Conservation (phyloP, 2,888 invertebrate species). For the Eristalinus sepulchralis region DNA sequence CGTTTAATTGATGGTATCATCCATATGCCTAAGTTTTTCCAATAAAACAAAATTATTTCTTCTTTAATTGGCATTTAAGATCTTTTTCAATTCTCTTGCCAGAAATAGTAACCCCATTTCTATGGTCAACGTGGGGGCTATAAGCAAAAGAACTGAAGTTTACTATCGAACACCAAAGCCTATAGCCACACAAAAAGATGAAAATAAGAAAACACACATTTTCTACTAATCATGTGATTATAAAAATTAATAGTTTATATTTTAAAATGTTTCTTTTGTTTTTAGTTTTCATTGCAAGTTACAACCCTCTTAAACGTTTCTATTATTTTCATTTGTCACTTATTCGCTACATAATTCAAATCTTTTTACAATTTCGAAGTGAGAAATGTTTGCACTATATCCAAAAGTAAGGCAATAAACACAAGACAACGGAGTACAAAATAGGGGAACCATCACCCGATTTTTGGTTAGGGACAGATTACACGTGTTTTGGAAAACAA, state of each 20-base stretch:
- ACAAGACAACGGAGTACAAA: background rate
- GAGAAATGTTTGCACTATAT: constrained; percentile 11
- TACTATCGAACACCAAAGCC: too few species aligned
- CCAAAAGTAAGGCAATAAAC: background rate
- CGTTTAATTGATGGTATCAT: too few species aligned
- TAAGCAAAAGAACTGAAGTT: too few species aligned
- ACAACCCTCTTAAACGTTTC: constrained; percentile 52
- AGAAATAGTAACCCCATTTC: too few species aligned
- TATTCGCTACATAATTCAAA: constrained; percentile 50
- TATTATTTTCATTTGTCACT: constrained; percentile 53
- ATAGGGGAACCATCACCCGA: background rate
- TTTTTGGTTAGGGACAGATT: background rate
- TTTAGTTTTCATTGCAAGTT: constrained; percentile 53
- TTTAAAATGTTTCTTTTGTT: constrained; percentile 7
- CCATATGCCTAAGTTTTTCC: too few species aligned
- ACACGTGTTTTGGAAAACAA: background rate
- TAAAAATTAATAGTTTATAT: constrained; percentile 62
- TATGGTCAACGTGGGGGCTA: too few species aligned
- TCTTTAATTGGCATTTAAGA: too few species aligned
- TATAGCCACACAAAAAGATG: too few species aligned
- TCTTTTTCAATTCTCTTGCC: too few species aligned
- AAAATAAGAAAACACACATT: background rate
- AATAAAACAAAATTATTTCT: too few species aligned
- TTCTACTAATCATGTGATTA: constrained; percentile 48
- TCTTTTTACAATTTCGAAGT: constrained; percentile 40